Percentiles rank a stretch among this genome's conserved stretches.
These are phyloP conservation scores for Gallirallus australis DNA, from an alignment of 2,797 vertebrate genomes.

Conservation along the genomic window DNA sequence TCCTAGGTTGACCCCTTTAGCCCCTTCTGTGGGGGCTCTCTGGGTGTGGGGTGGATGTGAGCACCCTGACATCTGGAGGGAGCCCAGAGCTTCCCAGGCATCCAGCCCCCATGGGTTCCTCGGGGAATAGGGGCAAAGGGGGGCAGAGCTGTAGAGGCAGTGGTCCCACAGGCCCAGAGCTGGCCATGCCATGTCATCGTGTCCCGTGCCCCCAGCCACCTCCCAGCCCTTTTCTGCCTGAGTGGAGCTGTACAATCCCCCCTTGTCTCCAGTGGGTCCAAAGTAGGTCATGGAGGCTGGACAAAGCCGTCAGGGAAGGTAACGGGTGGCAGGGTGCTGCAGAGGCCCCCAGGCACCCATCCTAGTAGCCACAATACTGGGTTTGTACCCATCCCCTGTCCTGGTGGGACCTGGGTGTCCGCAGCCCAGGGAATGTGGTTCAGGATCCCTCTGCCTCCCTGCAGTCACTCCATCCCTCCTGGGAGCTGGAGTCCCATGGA, in stretches of 20 bases:
- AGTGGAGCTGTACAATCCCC: slow-evolving; percentile 53
- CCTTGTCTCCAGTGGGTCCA: slow-evolving; percentile 20
- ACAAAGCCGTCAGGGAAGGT: not conserved
- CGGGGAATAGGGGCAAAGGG: not conserved
- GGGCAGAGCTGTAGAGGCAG: rapidly evolving
- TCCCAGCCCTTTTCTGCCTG: slow-evolving; percentile 61
- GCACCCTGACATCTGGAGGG: not conserved
- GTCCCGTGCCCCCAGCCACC: not conserved
- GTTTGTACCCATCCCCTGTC: not conserved
- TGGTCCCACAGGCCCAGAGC: not conserved
- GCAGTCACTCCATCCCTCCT: not conserved
- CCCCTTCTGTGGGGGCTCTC: not conserved
- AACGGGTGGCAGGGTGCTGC: not conserved
- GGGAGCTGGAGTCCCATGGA: not conserved
- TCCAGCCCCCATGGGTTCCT: not conserved
- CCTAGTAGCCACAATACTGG: not conserved
- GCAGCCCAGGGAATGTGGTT: not conserved
- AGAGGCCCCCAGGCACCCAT: not conserved
- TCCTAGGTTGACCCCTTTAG: not conserved
- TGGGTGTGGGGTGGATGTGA: not conserved
- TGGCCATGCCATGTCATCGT: not conserved
- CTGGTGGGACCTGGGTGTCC: not conserved
- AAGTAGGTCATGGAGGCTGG: slow-evolving; percentile 65
- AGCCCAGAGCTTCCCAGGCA: not conserved
- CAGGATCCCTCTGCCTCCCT: not conserved